Percentiles rank a stretch among this genome's conserved stretches.
Evolutionary conservation across 1,140 invertebrate genomes (phyloP).

Genomic region (Drosophila mauritiana): DNA sequence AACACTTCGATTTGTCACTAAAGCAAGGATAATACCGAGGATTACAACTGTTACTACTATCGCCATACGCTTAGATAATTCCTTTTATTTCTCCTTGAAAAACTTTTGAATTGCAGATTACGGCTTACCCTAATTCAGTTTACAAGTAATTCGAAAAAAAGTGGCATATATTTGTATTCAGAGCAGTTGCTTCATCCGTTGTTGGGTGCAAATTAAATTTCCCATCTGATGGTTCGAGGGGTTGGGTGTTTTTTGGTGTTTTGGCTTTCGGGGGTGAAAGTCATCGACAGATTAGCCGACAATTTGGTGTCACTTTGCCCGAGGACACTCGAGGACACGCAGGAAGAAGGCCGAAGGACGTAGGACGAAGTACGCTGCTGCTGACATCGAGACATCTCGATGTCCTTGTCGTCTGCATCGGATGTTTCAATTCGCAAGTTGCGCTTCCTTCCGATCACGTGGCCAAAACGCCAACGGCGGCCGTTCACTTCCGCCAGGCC

Average conservation of each 20-base stretch:
- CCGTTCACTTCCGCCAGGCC: constrained; percentile 74
- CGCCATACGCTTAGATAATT: neutral
- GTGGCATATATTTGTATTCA: neutral
- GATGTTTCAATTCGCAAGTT: constrained; percentile 83
- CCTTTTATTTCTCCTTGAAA: neutral
- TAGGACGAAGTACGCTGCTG: constrained; percentile 7
- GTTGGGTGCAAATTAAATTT: constrained; percentile 1
- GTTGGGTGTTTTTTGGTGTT: constrained; percentile 5
- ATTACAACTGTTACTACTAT: neutral
- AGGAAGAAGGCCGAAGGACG: constrained; percentile 7
- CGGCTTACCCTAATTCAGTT: neutral
- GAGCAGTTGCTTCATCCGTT: constrained; percentile 13
- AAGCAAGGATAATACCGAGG: too few relatives aligned
- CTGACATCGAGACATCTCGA: constrained; percentile 19
- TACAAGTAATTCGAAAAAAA: constrained; percentile 1
- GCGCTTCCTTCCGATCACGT: constrained; percentile 81
- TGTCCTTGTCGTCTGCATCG: constrained; percentile 57
- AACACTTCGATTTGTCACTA: too few relatives aligned
- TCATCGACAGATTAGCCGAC: constrained; percentile 73
- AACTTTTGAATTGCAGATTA: neutral
- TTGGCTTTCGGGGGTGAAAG: constrained; percentile 11
- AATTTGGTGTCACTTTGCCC: constrained; percentile 66
- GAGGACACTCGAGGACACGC: neutral
- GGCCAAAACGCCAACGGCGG: constrained; percentile 74
- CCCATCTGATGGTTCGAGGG: neutral